Conservation (phyloP, 1,140 invertebrate genomes). For the Lithobius niger region DNA sequence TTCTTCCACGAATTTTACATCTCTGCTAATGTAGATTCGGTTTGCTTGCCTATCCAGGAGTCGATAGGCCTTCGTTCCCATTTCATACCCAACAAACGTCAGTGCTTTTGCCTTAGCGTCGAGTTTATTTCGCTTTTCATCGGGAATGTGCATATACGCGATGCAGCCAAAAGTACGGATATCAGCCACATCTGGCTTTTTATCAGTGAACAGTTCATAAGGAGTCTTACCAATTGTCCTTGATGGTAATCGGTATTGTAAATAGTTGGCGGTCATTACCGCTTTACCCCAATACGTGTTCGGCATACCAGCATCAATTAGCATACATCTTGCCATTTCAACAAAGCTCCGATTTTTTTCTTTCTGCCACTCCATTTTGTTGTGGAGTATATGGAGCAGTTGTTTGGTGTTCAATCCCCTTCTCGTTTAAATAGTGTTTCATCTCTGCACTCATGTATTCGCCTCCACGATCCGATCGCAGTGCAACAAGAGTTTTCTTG, state of each 20-base stretch:
- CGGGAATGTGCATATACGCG: conserved; percentile 23
- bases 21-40: no score
- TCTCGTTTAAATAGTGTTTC: not conserved
- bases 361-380: conserved; percentile 18
- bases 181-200: conserved; percentile 23
- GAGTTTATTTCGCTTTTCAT: conserved; percentile 19
- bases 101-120: conserved; percentile 12
- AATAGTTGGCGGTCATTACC: conserved; percentile 17
- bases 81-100: conserved; percentile 15
- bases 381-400: conserved; percentile 18
- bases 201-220: conserved; percentile 23
- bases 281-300: conserved; percentile 18
- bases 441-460: not conserved
- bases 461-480: no score
- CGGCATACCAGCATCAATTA: conserved; percentile 12
- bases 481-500: no score
- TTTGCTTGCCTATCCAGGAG: no score
- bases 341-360: conserved; percentile 15
- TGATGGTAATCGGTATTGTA: conserved; percentile 14
- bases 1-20: no score
- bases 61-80: no score
- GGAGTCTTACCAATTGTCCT: conserved; percentile 19
- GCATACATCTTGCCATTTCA: conserved; percentile 15
- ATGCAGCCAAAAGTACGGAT: conserved; percentile 26
- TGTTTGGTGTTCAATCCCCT: conserved; percentile 12